These are phyloP conservation scores for Ceryle rudis DNA, from an alignment of 2,797 vertebrate species.

Conservation along the genomic window DNA sequence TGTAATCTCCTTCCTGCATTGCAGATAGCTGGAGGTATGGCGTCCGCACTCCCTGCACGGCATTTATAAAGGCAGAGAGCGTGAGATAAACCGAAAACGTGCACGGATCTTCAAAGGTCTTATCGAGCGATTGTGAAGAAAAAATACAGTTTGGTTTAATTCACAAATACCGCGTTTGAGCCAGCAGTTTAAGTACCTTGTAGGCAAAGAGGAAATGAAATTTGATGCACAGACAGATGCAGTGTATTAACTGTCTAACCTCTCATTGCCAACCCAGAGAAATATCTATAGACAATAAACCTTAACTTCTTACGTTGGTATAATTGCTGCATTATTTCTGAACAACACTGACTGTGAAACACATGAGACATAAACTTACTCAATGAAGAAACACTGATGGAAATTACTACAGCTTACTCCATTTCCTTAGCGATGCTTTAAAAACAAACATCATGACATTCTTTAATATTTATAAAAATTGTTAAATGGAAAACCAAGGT, in stretches of 20 bases:
- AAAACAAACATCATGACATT: background rate
- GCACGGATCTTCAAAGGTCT: background rate
- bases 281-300: background rate
- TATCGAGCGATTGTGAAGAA: background rate
- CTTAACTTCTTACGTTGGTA: background rate
- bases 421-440: background rate
- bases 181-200: background rate
- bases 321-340: background rate
- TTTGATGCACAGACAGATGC: background rate
- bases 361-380: background rate
- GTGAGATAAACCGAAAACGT: fast-evolving
- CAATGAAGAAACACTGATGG: background rate
- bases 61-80: background rate
- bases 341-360: background rate
- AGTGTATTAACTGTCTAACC: background rate
- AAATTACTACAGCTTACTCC: background rate
- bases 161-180: background rate
- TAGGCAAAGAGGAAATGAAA: background rate
- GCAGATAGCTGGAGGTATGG: slow-evolving; percentile 80
- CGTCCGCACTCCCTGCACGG: slow-evolving; percentile 72
- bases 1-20: slow-evolving; percentile 82
- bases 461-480: background rate
- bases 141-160: background rate
- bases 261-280: background rate
- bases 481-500: background rate